A percentile compares a stretch with the other conserved stretches of the same genome.
These are phyloP conservation scores for Macaria liturata DNA, from an alignment of 2,888 invertebrate species.

Conservation along the genomic window DNA sequence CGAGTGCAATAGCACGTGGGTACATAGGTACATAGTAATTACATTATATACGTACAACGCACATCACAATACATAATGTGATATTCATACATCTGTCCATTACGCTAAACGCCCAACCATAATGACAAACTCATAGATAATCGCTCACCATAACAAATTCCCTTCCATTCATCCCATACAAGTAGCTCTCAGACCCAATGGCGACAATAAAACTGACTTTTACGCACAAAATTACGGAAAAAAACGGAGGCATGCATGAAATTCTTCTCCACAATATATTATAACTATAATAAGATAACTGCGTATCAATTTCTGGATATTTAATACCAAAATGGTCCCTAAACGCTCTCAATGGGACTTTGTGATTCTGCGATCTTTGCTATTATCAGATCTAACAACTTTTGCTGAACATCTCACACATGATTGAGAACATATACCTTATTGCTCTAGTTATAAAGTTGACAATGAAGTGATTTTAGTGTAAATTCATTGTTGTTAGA, in stretches of 20 bases:
- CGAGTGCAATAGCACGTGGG: too few relatives aligned
- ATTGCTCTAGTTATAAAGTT: conserved; percentile 1
- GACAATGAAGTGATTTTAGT: not conserved
- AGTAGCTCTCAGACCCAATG: conserved; percentile 56
- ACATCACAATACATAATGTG: conserved; percentile 21
- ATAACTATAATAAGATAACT: conserved; percentile 68
- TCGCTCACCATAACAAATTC: conserved; percentile 70
- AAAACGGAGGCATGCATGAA: conserved; percentile 68
- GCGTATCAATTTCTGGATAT: conserved; percentile 47
- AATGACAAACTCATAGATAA: conserved; percentile 50
- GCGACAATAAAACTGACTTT: conserved; percentile 65
- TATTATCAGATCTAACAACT: conserved; percentile 10
- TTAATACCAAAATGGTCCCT: conserved; percentile 40
- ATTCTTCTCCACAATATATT: conserved; percentile 62
- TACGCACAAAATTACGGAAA: conserved; percentile 40
- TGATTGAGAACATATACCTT: not conserved
- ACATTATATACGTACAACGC: too few relatives aligned
- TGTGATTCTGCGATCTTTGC: conserved; percentile 23
- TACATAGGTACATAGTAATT: too few relatives aligned
- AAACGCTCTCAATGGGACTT: conserved; percentile 33
- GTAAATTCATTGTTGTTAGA: conserved; percentile 9
- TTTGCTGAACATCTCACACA: not conserved
- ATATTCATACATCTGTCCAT: conserved; percentile 39
- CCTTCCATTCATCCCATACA: conserved; percentile 51
- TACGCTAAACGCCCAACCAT: conserved; percentile 38